phyloP scores from a whole-genome alignment of 1,140 invertebrate species.

The Chironomus tepperi region DNA sequence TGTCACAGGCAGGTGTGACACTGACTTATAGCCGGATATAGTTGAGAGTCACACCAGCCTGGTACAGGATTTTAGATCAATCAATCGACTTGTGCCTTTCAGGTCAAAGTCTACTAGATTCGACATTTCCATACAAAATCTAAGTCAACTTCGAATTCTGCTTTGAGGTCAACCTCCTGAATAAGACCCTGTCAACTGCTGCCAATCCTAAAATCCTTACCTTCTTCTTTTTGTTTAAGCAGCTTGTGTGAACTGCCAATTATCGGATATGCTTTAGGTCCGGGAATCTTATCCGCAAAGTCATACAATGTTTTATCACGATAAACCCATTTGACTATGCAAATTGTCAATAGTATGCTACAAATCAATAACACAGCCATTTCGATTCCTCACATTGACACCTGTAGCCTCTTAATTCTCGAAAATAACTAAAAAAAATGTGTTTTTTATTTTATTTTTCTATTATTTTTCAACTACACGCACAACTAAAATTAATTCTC shows the following conservation, averaged over 20 bases:
- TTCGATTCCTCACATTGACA: neutral
- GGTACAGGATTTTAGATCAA: too few relatives aligned
- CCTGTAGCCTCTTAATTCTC: neutral
- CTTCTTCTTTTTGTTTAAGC: neutral
- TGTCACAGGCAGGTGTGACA: too few relatives aligned
- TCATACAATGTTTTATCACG: constrained; percentile 7
- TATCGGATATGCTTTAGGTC: neutral
- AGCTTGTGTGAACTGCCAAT: constrained; percentile 4
- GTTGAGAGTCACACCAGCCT: too few relatives aligned
- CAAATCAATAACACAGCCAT: neutral
- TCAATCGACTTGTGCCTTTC: too few relatives aligned
- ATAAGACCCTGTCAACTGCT: too few relatives aligned
- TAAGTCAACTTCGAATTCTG: too few relatives aligned
- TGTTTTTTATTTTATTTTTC: too few relatives aligned
- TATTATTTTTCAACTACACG: neutral
- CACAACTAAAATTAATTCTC: neutral
- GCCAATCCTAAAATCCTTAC: too few relatives aligned
- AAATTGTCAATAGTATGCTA: neutral
- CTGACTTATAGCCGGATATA: too few relatives aligned
- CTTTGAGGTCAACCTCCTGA: too few relatives aligned
- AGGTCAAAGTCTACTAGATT: too few relatives aligned
- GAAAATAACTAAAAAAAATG: neutral
- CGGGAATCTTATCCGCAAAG: constrained; percentile 14
- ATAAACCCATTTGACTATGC: neutral
- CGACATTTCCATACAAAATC: too few relatives aligned